These are phyloP conservation scores for Pseudorectes ferrugineus DNA, from an alignment of 2,113 vertebrate genomes.

Conservation along the genomic window DNA sequence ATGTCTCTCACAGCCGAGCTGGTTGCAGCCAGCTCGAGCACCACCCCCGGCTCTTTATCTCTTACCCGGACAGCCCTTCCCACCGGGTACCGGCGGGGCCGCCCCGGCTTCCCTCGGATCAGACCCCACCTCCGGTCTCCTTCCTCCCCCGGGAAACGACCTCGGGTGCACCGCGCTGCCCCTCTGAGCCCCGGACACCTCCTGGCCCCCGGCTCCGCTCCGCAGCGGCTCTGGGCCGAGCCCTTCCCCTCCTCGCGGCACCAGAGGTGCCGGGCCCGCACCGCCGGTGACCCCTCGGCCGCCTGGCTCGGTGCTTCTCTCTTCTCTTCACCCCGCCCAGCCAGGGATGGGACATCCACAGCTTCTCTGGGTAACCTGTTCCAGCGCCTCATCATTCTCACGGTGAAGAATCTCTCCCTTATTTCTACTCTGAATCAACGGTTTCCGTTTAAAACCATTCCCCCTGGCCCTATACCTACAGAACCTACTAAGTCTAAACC, in stretches of 20 bases:
- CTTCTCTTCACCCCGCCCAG: not conserved
- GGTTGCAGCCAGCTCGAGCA: not conserved
- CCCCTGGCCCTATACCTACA: not conserved
- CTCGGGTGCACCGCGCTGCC: not conserved
- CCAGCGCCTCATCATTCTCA: not conserved
- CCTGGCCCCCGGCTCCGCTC: not conserved
- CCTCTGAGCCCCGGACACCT: not conserved
- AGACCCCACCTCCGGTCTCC: not conserved
- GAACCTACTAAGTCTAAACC: not conserved
- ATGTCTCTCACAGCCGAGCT: not conserved
- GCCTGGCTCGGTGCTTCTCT: not conserved
- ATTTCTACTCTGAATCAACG: not conserved
- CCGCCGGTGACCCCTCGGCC: not conserved
- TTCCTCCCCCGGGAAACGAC: not conserved
- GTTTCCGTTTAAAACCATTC: not conserved
- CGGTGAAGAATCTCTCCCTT: not conserved
- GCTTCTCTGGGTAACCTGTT: not conserved
- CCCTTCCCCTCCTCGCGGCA: not conserved
- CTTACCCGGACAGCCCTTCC: not conserved
- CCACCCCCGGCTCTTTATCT: rapidly evolving
- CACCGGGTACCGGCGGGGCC: not conserved
- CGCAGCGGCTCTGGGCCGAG: not conserved
- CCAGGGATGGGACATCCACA: not conserved
- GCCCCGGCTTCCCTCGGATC: not conserved
- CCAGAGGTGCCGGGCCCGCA: not conserved